Evolutionary conservation across 2,113 vertebrate genomes (phyloP), one percentile per base, ranked within the genome.

Genomic region (Salminus brasiliensis): DNA sequence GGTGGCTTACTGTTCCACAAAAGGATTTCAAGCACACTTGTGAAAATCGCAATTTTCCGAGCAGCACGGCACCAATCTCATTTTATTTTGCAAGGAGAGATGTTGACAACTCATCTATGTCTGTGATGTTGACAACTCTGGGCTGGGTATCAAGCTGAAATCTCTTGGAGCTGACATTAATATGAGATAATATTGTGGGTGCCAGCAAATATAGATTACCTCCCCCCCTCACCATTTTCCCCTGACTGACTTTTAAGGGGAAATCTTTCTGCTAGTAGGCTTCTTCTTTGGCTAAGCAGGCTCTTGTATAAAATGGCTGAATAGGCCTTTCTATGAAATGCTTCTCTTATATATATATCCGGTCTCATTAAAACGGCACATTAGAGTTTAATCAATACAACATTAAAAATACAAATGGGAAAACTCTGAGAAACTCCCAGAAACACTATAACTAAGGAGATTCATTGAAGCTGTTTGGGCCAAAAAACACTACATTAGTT

Each of bases 391-490:
- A 68, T 82, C 75, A 82, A 41, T 49, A 72, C 59, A 66, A 49
- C 74, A 63, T 79, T 79, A 79, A 79, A 63, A 34, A 32, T 60
- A 29, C 25, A 77, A 65, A 49, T 66, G 68, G n/a, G 43, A 81
- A 72, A 72, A 29, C 23, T 13, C 39, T 0, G 15, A 23, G 25
- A 72, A 30, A 18, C 0, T 15, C 34, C 39, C 13, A 32, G 30
- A 67, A 57, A 25, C 16, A 34, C n/a, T 18, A 1, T n/a, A 11
- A 1, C 32, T 30, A 41, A 12, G 18, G 52, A 36, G 23, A 25
- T 29, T 23, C 15, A 4, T 15, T 52, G 1, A 39, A 66, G 21
- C 62, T 66, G 32, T 23, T 66, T n/a, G 9, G 8, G 5, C 29
- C 59, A 15, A 63, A 36, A 36, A n/a, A 39, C 18, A 55, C 2